Conservation (phyloP, 2,888 invertebrate species). For the Coecobrya sp. region DNA sequence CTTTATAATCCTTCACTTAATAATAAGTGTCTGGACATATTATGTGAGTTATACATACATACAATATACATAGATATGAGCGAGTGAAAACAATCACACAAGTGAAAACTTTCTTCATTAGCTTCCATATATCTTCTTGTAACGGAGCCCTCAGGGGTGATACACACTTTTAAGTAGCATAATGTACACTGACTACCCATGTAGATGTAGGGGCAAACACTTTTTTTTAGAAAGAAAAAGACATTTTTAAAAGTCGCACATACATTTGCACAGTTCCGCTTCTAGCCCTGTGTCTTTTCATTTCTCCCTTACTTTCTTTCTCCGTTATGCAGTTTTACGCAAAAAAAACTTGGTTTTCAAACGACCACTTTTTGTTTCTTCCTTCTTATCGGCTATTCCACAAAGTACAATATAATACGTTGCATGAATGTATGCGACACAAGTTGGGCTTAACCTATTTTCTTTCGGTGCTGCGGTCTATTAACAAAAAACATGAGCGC, state of each 20-base stretch:
- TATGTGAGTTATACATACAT: slow-evolving; percentile 1
- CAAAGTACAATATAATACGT: background rate
- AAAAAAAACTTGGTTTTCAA: background rate
- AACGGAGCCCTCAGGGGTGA: slow-evolving; percentile 57
- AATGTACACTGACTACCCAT: background rate
- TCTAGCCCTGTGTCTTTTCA: slow-evolving; percentile 16
- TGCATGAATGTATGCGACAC: background rate
- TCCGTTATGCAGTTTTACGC: background rate
- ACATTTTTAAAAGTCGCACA: slow-evolving; percentile 31
- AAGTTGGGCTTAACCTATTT: too few relatives aligned
- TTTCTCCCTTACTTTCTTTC: background rate
- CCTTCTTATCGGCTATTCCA: background rate
- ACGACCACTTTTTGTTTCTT: background rate
- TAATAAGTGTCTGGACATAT: slow-evolving; percentile 61
- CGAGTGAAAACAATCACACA: slow-evolving; percentile 66
- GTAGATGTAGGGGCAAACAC: background rate
- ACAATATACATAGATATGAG: background rate
- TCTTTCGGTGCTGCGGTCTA: too few relatives aligned
- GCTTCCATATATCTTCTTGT: slow-evolving; percentile 58
- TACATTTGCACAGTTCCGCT: slow-evolving; percentile 40
- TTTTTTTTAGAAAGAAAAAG: background rate
- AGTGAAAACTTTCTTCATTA: slow-evolving; percentile 76
- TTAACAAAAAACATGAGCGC: too few relatives aligned
- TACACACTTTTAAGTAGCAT: slow-evolving; percentile 22
- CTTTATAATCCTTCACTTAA: slow-evolving; percentile 54